Evolutionary conservation across 2,888 invertebrate genomes (phyloP), one percentile per base, ranked within the genome.

Genomic region (Drosophila siamana): DNA sequence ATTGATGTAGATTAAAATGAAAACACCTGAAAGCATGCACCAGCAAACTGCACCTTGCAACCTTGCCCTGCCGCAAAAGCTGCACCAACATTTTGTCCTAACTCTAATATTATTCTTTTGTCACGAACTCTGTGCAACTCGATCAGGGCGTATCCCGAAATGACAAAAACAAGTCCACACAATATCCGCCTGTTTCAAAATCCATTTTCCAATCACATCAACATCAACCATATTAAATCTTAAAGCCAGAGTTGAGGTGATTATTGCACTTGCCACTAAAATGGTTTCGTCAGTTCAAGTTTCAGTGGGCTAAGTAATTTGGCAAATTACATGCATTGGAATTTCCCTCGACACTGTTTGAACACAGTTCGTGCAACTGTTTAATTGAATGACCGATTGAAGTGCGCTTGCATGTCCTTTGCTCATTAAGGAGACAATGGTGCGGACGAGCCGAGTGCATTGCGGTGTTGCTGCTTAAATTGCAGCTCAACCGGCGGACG

Each of bases 11-110:
- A 88, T 86, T 77, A 71, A 63, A 73, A 79, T 16, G 60, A 19
- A 66, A 64, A 51, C 81, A 68, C 68, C 78, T 70, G 51, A 78
- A 68, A 67, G 65, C 87, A 84, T 87, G 71, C 69, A 66, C 59
- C 57, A 54, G 33, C 19, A 1, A 19, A n/a, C n/a, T n/a, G n/a
- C 48, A 65, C 26, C 41, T 43, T 43, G 44, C 56, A 40, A 16
- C 33, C 13, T 30, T n/a, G 13, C n/a, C 7, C 40, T 48, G 48
- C n/a, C 47, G 0, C 22, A 63, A 72, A 59, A 11, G 19, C 74
- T 61, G 52, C 57, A 50, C 59, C 54, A 44, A 4, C 2, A 36
- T 41, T 75, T 33, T 44, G n/a, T 24, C 2, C 9, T 15, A 19
- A 55, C 30, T 11, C 30, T 13, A 33, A 33, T 8, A 55, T 22